Conservation (phyloP, 1,140 invertebrate species). For the Drosophila gunungcola region DNA sequence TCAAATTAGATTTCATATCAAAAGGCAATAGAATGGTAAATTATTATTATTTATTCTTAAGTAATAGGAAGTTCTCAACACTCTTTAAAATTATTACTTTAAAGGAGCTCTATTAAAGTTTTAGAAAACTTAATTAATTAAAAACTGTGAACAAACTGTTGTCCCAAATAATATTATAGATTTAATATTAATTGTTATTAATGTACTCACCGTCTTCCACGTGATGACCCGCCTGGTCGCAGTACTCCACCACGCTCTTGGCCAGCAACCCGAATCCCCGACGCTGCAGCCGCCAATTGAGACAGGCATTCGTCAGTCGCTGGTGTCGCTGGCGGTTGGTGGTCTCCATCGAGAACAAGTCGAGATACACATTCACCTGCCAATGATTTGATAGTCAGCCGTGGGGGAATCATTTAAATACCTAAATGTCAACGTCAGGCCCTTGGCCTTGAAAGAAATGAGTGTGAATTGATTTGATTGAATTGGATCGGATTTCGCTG, state of each 20-base stretch:
- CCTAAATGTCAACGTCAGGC: constrained; percentile 28
- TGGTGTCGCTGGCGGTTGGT: constrained; percentile 63
- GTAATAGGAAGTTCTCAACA: too few relatives aligned
- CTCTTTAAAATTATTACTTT: too few relatives aligned
- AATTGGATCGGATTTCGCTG: constrained; percentile 37
- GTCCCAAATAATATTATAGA: too few relatives aligned
- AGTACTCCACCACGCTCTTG: constrained; percentile 77
- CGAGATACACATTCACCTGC: constrained; percentile 75
- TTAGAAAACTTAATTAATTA: too few relatives aligned
- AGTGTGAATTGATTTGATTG: constrained; percentile 44
- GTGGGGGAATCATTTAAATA: constrained; percentile 40
- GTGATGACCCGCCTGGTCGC: constrained; percentile 55
- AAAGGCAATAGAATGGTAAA: too few relatives aligned
- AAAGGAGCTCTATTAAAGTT: too few relatives aligned
- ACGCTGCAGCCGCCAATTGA: constrained; percentile 69
- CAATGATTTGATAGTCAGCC: constrained; percentile 9
- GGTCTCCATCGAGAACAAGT: constrained; percentile 64
- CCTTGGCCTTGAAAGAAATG: constrained; percentile 67
- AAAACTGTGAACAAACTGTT: too few relatives aligned
- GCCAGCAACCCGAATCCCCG: constrained; percentile 58
- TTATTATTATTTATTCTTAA: too few relatives aligned
- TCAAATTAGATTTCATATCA: too few relatives aligned
- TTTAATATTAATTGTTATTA: too few relatives aligned
- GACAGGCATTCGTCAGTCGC: constrained; percentile 63
- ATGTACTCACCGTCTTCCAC: constrained; percentile 52